Percentiles rank a stretch among this genome's conserved stretches.
phyloP scores from a whole-genome alignment of 2,888 invertebrate genomes.

The Diarsia brunnea region DNA sequence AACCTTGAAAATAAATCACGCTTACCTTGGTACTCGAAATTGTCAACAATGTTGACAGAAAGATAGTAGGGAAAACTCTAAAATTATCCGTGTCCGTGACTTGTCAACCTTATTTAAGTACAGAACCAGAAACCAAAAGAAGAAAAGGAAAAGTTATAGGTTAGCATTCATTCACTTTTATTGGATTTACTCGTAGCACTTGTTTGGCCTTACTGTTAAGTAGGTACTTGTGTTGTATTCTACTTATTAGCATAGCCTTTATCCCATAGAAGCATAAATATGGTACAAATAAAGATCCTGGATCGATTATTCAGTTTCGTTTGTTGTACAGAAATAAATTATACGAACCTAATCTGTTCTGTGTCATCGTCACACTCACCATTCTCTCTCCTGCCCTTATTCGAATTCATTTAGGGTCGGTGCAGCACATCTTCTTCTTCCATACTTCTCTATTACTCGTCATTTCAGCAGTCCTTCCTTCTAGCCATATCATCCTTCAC shows the following conservation, averaged over 20 bases:
- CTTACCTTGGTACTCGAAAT: not conserved
- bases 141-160: conserved; percentile 1
- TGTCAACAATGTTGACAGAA: not conserved
- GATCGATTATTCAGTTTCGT: not conserved
- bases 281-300: not conserved
- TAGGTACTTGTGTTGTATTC: not conserved
- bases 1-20: not conserved
- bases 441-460: too few relatives aligned
- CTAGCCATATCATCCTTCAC: too few relatives aligned
- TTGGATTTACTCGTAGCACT: conserved; percentile 34
- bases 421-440: too few relatives aligned
- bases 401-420: too few relatives aligned
- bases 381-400: too few relatives aligned
- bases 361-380: too few relatives aligned
- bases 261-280: not conserved
- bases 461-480: too few relatives aligned
- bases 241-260: not conserved
- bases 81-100: not conserved
- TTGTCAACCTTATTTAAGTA: not conserved
- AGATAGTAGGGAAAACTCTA: not conserved
- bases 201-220: conserved; percentile 20
- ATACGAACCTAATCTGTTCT: not conserved
- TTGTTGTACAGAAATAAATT: not conserved
- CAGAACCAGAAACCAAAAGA: not conserved
- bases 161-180: conserved; percentile 27